These are phyloP conservation scores for Hylyphantes graminicola DNA, from an alignment of 1,140 invertebrate genomes.

Conservation along the genomic window DNA sequence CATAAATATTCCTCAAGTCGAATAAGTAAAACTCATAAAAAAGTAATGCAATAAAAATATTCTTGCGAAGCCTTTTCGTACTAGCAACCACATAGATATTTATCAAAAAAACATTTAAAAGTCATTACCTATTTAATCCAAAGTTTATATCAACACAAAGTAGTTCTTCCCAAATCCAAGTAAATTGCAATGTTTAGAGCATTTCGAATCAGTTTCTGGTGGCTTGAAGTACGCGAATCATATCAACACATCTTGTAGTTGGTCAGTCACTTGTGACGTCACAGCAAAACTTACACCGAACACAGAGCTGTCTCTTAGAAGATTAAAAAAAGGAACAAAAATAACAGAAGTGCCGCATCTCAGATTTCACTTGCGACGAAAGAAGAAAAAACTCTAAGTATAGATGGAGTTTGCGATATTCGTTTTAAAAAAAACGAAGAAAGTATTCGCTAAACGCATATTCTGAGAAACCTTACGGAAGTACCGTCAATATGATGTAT, in stretches of 20 bases:
- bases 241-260: slow-evolving; percentile 50
- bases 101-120: no score
- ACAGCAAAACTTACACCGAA: not conserved
- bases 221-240: slow-evolving; percentile 37
- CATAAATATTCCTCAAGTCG: no score
- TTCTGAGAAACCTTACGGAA: slow-evolving; percentile 3
- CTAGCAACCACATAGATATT: no score
- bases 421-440: not conserved
- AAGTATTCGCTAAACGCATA: not conserved
- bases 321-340: slow-evolving; percentile 18
- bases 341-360: slow-evolving; percentile 24
- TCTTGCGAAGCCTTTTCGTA: no score
- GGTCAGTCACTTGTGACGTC: slow-evolving; percentile 50
- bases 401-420: slow-evolving; percentile 23
- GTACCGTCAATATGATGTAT: slow-evolving; percentile 7
- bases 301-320: slow-evolving; percentile 17
- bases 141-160: not conserved
- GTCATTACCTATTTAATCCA: no score
- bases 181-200: not conserved
- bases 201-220: slow-evolving; percentile 22
- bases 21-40: no score
- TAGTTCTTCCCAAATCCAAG: not conserved
- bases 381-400: slow-evolving; percentile 14
- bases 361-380: slow-evolving; percentile 14
- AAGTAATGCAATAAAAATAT: no score